These are phyloP conservation scores for Pogonognathellus flavescens DNA, from an alignment of 1,140 invertebrate genomes.

Conservation along the genomic window DNA sequence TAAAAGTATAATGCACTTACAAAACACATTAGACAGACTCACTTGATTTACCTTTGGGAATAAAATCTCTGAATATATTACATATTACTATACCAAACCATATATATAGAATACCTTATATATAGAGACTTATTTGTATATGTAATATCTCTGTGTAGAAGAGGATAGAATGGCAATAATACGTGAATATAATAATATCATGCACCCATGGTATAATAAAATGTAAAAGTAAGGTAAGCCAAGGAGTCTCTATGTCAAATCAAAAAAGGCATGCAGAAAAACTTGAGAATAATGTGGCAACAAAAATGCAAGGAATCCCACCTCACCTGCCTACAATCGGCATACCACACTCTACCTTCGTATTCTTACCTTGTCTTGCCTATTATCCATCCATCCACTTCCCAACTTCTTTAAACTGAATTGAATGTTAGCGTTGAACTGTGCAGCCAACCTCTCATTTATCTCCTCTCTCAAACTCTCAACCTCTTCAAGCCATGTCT, in stretches of 20 bases:
- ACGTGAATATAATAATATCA: neutral
- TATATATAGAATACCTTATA: neutral
- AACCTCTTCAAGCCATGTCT: no score
- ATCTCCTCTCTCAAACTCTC: constrained; percentile 1
- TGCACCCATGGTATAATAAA: constrained; percentile 4
- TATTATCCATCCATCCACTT: constrained; percentile 30
- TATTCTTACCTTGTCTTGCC: constrained; percentile 5
- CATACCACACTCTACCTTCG: neutral
- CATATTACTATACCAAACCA: neutral
- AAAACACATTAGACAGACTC: neutral
- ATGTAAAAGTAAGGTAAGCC: constrained; percentile 47
- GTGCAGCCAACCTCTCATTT: constrained; percentile 49
- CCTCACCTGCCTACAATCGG: constrained; percentile 50
- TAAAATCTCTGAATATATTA: neutral
- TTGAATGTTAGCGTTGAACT: constrained; percentile 48
- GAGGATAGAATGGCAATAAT: neutral
- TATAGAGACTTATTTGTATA: neutral
- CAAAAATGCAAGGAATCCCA: constrained; percentile 57
- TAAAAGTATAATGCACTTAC: neutral
- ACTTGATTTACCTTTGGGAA: no score
- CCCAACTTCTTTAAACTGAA: constrained; percentile 20
- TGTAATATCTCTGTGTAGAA: neutral
- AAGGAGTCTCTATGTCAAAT: constrained; percentile 42
- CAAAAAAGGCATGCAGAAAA: constrained; percentile 52
- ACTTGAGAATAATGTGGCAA: constrained; percentile 53